Evolutionary conservation across 2,888 invertebrate genomes (phyloP), one percentile per base, ranked within the genome.

Genomic region (Monoplex corrugatus): DNA sequence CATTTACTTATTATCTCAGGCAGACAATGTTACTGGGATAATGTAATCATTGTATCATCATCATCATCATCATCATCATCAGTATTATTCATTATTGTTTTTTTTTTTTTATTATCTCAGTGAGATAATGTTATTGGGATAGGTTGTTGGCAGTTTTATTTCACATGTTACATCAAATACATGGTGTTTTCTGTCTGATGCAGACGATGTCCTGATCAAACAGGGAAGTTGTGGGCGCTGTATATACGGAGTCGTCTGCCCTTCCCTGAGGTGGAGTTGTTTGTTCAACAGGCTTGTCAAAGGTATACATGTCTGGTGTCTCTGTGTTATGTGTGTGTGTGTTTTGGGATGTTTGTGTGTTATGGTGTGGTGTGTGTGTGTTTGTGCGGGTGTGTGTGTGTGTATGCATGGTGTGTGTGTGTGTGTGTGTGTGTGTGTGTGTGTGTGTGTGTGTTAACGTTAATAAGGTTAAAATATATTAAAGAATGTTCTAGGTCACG

Each of bases 241-340:
- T 99, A 99, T 94, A 98, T 99, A 82, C 97, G 97, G 93, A 97
- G 97, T 80, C 97, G 97, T 40, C 97, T 98, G 92, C 97, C 98
- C 0, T 99, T 99, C 95, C 97, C 97, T 35, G 98, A 99, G 96
- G 96, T 97, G 89, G 98, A 98, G 93, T 96, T 97, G 5, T 99
- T 99, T 95, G 98, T 99, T 38, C 96, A 97, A 68, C 96, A 97
- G 90, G 97, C 98, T 45, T 96, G 97, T 88, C 94, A 96, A 84
- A 97, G 97, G 96, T 97, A 92, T 90, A 90, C 88, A 16, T 44
- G 3, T 10, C n/a, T 28, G 75, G 35, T 72, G 83, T 40, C 2
- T 50, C 45, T 43, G 35, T 43, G 84, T n/a, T 57, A 6, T 32
- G 84, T 57, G 50, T 35, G 50, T 38, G 35, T 44, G 50, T 35